Base-by-base conservation (phyloP, 2,797 vertebrate species). In the Anas georgica region DNA sequence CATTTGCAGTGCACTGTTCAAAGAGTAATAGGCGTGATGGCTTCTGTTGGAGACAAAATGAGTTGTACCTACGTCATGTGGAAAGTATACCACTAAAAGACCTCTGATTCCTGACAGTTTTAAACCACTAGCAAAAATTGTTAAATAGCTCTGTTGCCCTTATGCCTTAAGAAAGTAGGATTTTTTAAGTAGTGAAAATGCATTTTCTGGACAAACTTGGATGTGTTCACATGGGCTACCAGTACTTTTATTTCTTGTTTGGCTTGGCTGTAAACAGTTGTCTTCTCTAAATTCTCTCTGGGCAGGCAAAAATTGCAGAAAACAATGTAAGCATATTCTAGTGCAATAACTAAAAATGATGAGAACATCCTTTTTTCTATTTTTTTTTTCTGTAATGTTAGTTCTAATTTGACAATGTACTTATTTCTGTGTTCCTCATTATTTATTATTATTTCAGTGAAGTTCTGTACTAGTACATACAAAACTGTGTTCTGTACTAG, bases 111-210 rank as follows among this genome's bases (percentile, higher is more conserved):
- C 63, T 91, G 95, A 88, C 79, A 95, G 74, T 91, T 94, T 91
- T 86, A 95, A 94, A 81, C 88, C 55, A n/a, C 79, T 90, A 79
- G 82, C 91, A 94, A 83, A 95, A 94, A 90, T 79, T 62, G 64
- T 94, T 93, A 79, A 93, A 91, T 89, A 87, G 64, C 85, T 95
- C 84, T 59, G 14, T 77, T 92, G 80, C 76, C 86, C 88, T 92
- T 86, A 89, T 84, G 50, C 74, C 89, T 80, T 90, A 92, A 64
- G 48, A 87, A 79, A 88, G 66, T 62, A 45, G 55, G 2, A 2
- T 2, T 33, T 93, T 88, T 82, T 48, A 12, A 76, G 86, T 91
- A 72, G 62, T 86, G 29, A 52, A 93, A 93, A 92, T 93, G 80
- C 75, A 76, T 88, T 64, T 81, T 82, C 77, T 69, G 62, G 74